Base-by-base conservation (phyloP, 2,797 vertebrate genomes). In the Cynopterus sphinx region DNA sequence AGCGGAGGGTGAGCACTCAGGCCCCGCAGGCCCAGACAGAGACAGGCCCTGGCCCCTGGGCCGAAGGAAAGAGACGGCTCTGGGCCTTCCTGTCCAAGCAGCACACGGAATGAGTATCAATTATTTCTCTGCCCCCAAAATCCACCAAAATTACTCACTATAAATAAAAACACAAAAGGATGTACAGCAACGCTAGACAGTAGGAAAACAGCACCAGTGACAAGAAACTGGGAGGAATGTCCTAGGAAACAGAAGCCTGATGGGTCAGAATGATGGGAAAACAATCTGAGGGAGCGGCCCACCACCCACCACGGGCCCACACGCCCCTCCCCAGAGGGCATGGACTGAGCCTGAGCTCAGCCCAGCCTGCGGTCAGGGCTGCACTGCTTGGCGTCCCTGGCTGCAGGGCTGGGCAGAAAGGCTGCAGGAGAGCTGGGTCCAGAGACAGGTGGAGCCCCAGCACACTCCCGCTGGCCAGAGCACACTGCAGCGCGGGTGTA, bases 291-390 rank as follows among this genome's bases (percentile, higher is more conserved):
- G 33, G 33, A 55, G 57, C 19, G 19, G 51, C 7, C 15, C 9
- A 1, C 3, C 10, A 7, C 43, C 1, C 0, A 4, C 8, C 0
- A 15, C 11, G 0, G 49, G 21, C 39, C 9, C 0, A 0, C 1
- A 31, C 33, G 4, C 1, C 33, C 33, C 33, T 33, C 33, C 33
- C 33, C 33, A 33, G 33, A 36, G 2, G 0, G 39, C 10, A 21
- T 11, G 4, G 17, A 15, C 63, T 0, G 16, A 5, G 16, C 33
- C 61, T 15, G 1, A 0, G 43, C 74, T 3, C 8, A 2, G 82
- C 46, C 81, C 17, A 0, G 9, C 9, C 13, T 43, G 31, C 43
- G 15, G 49, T 16, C 3, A 15, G 33, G 33, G 33, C 33, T 33
- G 33, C 33, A 33, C 33, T 33, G 33, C 33, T 33, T 13, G 49